Evolutionary conservation across 2,888 invertebrate species (phyloP).

Genomic region (Hyalella azteca): DNA sequence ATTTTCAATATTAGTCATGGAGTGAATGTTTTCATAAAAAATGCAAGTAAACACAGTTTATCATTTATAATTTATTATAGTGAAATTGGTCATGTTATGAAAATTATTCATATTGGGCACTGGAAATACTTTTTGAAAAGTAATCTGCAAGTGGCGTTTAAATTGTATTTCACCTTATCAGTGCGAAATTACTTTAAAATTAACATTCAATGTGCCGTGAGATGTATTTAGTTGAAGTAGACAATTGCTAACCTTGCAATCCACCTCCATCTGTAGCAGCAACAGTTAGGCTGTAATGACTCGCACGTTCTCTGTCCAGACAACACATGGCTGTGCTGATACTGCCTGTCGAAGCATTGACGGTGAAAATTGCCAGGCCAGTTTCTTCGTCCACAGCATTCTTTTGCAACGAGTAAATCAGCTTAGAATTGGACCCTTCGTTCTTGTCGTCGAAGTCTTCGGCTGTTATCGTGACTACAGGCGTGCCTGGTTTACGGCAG

Average conservation of each 20-base stretch:
- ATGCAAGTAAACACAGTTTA: no score
- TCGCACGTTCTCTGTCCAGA: constrained; percentile 61
- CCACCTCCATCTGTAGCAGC: constrained; percentile 42
- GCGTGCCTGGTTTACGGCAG: constrained; percentile 40
- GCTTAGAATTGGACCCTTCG: constrained; percentile 65
- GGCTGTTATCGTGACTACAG: constrained; percentile 65
- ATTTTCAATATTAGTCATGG: no score
- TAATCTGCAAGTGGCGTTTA: no score
- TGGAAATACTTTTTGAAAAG: no score
- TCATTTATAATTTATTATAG: no score
- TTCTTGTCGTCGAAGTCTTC: constrained; percentile 65
- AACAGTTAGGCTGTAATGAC: constrained; percentile 61
- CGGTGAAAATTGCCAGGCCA: constrained; percentile 64
- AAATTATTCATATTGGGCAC: no score
- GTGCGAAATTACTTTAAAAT: no score
- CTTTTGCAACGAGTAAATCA: constrained; percentile 65
- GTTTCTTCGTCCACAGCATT: constrained; percentile 63
- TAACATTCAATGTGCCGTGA: no score
- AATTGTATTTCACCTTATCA: no score
- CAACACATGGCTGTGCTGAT: constrained; percentile 62
- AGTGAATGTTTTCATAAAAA: no score
- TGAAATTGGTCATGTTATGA: no score
- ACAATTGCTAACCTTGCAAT: constrained; percentile 40
- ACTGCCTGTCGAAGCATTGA: constrained; percentile 64
- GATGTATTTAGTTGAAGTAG: no score